Conservation (phyloP, 2,113 vertebrate genomes). For the Columba janthina region DNA sequence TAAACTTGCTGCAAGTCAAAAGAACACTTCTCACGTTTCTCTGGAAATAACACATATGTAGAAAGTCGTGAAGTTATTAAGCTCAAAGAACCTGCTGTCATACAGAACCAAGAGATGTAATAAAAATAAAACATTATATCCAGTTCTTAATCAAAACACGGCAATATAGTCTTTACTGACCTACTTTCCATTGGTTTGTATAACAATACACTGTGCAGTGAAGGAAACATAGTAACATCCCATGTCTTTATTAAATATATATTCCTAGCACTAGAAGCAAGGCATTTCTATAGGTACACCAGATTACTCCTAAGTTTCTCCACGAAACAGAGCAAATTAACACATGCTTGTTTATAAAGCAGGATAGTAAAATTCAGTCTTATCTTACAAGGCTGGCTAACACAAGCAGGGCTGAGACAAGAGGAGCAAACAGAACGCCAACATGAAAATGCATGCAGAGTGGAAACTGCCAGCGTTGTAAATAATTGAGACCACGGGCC, state of each 20-base stretch:
- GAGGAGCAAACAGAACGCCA: not conserved
- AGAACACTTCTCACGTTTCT: not conserved
- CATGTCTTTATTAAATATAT: not conserved
- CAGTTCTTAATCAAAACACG: not conserved
- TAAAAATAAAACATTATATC: accelerated
- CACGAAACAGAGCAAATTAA: not conserved
- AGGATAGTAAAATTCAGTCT: accelerated
- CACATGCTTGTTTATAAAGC: not conserved
- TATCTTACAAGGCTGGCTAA: not conserved
- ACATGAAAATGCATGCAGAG: not conserved
- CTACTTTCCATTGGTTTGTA: conserved; percentile 47
- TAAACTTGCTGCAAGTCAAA: not conserved
- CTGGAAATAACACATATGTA: not conserved
- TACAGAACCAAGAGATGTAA: accelerated
- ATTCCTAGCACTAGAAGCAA: not conserved
- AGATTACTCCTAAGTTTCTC: accelerated
- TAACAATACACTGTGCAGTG: not conserved
- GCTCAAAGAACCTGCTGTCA: not conserved
- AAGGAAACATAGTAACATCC: not conserved
- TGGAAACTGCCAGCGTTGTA: not conserved
- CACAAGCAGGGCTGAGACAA: not conserved
- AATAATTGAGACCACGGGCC: not conserved
- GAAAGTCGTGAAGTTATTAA: not conserved
- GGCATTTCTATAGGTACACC: not conserved
- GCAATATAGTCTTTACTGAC: not conserved